A percentile compares a stretch with the other conserved stretches of the same genome.
Conservation (phyloP, 2,888 invertebrate species). For the Pasiphila rectangulata region DNA sequence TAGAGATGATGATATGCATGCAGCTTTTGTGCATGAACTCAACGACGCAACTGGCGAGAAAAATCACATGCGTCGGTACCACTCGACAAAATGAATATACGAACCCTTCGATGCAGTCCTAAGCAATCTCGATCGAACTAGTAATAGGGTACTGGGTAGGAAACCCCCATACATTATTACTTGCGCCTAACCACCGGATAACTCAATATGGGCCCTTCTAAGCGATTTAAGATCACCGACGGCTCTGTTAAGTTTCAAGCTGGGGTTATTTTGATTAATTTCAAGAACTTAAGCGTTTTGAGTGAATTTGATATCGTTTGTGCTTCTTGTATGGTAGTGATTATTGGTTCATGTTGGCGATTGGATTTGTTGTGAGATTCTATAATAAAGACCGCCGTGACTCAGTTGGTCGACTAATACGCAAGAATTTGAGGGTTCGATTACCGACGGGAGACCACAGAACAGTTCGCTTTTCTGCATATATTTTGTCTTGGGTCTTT, state of each 20-base stretch:
- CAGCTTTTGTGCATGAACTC: too few species aligned
- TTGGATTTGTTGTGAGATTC: background rate
- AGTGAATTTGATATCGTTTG: slow-evolving; percentile 19
- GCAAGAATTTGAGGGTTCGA: too few species aligned
- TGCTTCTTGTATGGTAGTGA: background rate
- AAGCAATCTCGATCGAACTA: slow-evolving; percentile 54
- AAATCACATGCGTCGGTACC: background rate
- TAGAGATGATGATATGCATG: background rate
- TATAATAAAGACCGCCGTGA: too few species aligned
- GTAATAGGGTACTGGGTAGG: slow-evolving; percentile 39
- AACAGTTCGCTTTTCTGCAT: too few species aligned
- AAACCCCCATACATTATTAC: slow-evolving; percentile 65
- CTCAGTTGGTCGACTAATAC: too few species aligned
- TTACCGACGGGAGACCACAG: too few species aligned
- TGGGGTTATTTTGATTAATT: slow-evolving; percentile 70
- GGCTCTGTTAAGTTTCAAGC: slow-evolving; percentile 56
- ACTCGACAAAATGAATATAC: slow-evolving; percentile 29
- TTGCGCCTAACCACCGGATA: slow-evolving; percentile 68
- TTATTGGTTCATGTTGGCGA: background rate
- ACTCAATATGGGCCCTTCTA: slow-evolving; percentile 65
- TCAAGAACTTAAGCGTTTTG: slow-evolving; percentile 38
- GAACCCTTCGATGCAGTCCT: slow-evolving; percentile 52
- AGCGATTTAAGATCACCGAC: slow-evolving; percentile 73
- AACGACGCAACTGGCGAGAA: too few species aligned
- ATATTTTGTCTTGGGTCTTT: too few species aligned